Conservation (phyloP, 2,888 invertebrate species). For the Papilio protenor region DNA sequence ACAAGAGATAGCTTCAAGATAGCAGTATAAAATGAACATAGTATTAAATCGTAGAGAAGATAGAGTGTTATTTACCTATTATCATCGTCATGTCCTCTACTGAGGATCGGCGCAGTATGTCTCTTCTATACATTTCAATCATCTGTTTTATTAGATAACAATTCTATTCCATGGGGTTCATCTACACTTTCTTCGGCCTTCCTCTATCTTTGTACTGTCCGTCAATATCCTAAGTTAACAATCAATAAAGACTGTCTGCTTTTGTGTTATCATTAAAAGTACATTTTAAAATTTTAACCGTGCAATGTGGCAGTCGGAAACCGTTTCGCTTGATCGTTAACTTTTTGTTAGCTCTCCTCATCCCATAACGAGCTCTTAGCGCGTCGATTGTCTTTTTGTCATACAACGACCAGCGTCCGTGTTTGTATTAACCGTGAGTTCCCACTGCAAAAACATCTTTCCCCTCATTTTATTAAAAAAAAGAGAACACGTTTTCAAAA, state of each 20-base stretch:
- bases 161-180: too few relatives aligned
- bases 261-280: background rate
- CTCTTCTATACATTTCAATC: too few relatives aligned
- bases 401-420: constrained; percentile 34
- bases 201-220: too few relatives aligned
- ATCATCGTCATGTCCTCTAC: too few relatives aligned
- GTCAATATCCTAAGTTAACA: background rate
- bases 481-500: background rate
- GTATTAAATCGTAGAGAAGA: background rate
- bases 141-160: too few relatives aligned
- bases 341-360: constrained; percentile 43
- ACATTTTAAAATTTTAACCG: constrained; percentile 32
- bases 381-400: constrained; percentile 46
- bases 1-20: background rate
- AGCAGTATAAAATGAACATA: background rate
- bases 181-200: too few relatives aligned
- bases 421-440: constrained; percentile 56
- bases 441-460: constrained; percentile 45
- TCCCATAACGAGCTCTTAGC: constrained; percentile 44
- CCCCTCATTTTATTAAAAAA: constrained; percentile 30
- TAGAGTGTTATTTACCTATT: background rate
- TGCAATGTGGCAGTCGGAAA: constrained; percentile 30
- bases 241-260: background rate
- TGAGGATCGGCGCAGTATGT: too few relatives aligned
- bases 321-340: constrained; percentile 42